These are phyloP conservation scores for Numida meleagris DNA, from an alignment of 2,113 vertebrate species.

Conservation along the genomic window DNA sequence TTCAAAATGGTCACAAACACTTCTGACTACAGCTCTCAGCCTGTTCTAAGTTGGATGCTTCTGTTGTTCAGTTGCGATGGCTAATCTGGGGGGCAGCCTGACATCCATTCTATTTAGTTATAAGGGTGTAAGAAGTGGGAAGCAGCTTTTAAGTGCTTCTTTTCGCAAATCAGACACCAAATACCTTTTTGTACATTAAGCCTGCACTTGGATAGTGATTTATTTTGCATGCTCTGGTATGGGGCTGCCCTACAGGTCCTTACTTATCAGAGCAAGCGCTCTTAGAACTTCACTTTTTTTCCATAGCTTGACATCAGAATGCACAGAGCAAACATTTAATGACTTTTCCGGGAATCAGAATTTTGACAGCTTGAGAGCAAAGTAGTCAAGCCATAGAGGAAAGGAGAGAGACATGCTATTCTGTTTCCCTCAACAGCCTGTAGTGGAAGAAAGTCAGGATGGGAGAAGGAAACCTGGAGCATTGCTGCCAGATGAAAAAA, in stretches of 20 bases:
- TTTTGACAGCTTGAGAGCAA: not conserved
- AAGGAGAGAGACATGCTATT: not conserved
- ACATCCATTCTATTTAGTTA: not conserved
- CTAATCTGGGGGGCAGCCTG: not conserved
- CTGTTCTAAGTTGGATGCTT: not conserved
- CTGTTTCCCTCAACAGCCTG: not conserved
- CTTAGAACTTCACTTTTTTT: not conserved
- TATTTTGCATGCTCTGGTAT: not conserved
- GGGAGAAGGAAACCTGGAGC: conserved; percentile 46
- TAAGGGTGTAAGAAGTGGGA: not conserved
- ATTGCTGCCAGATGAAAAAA: conserved; percentile 42
- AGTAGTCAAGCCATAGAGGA: not conserved
- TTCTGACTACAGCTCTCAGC: not conserved
- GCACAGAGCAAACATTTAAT: not conserved
- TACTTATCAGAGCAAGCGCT: not conserved
- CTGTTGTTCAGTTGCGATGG: not conserved
- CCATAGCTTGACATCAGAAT: not conserved
- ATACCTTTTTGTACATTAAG: not conserved
- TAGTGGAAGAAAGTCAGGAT: not conserved
- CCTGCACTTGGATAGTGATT: not conserved
- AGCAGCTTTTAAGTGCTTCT: not conserved
- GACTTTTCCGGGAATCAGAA: not conserved
- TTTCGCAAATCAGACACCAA: not conserved
- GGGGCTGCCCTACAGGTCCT: not conserved
- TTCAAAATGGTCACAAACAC: not conserved